Evolutionary conservation across 2,888 invertebrate genomes (phyloP), one percentile per base, ranked within the genome.

Genomic region (Lucinisca nassula): DNA sequence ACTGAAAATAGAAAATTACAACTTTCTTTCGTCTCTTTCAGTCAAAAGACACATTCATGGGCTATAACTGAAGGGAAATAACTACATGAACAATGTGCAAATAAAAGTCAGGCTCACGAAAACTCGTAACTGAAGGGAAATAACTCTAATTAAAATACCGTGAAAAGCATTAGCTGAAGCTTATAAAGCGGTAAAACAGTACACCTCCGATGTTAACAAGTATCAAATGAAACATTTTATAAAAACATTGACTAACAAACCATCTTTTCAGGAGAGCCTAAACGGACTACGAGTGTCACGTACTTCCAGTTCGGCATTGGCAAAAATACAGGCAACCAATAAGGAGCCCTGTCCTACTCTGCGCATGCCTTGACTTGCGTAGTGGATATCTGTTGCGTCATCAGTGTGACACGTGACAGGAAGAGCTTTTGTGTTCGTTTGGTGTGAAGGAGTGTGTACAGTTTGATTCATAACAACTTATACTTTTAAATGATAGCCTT

Each of bases 251-350:
- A 35, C 35, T 67, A 67, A 67, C 45, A 8, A 8, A 45, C 10
- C 8, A 45, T 67, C 82, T 67, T 90, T 90, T 90, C 89, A 90
- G 89, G 87, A 74, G 80, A 82, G 83, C 76, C 86, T 24, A 77
- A 82, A 76, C 76, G 89, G 87, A 79, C 87, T 40, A 90, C 87
- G 30, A 87, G 80, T 74, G 83, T 87, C 76, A 81, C 89, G 32
- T 90, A 58, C 87, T 90, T 90, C 87, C 83, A 67, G 73, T 84
- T 90, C 79, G 87, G 89, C 58, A 49, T 73, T 24, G 74, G 82
- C 58, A 27, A 74, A 79, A 79, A 74, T 67, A 75, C 79, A 82
- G 84, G 86, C 67, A 82, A 84, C 84, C 38, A 37, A 75, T 76
- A 87, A 79, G 51, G 85, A 79, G 72, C 61, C 37, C 70, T 78